Percentiles rank a stretch among this genome's conserved stretches.
Conservation (phyloP, 2,888 invertebrate species). For the Furcula furcula region DNA sequence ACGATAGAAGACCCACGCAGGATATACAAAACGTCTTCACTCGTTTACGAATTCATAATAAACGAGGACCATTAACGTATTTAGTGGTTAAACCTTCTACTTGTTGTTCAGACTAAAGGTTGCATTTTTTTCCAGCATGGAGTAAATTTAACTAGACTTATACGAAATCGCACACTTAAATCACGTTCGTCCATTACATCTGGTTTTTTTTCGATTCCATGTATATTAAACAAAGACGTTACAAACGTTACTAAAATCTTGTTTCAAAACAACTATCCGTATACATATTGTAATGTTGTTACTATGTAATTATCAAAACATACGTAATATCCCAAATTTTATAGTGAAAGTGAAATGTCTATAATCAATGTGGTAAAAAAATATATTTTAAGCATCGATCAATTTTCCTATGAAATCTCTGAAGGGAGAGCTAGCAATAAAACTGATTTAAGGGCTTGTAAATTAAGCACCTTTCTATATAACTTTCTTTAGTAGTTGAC, state of each 20-base stretch:
- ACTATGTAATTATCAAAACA: conserved; percentile 12
- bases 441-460: conserved; percentile 64
- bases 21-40: conserved; percentile 31
- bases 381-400: conserved; percentile 33
- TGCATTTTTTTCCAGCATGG: too few relatives aligned
- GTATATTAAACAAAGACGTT: too few relatives aligned
- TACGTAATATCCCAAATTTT: conserved; percentile 19
- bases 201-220: too few relatives aligned
- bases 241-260: too few relatives aligned
- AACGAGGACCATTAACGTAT: too few relatives aligned
- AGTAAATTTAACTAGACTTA: too few relatives aligned
- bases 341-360: conserved; percentile 59
- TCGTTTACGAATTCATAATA: conserved; percentile 26
- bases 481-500: conserved; percentile 55
- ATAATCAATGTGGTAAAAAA: conserved; percentile 46
- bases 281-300: too few relatives aligned
- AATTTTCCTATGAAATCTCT: conserved; percentile 33
- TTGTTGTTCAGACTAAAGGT: too few relatives aligned
- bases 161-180: too few relatives aligned
- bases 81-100: too few relatives aligned
- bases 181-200: too few relatives aligned
- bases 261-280: too few relatives aligned
- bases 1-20: conserved; percentile 36
- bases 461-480: conserved; percentile 55
- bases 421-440: conserved; percentile 54